phyloP scores from a whole-genome alignment of 2,113 vertebrate genomes.

The Antigone vipio region DNA sequence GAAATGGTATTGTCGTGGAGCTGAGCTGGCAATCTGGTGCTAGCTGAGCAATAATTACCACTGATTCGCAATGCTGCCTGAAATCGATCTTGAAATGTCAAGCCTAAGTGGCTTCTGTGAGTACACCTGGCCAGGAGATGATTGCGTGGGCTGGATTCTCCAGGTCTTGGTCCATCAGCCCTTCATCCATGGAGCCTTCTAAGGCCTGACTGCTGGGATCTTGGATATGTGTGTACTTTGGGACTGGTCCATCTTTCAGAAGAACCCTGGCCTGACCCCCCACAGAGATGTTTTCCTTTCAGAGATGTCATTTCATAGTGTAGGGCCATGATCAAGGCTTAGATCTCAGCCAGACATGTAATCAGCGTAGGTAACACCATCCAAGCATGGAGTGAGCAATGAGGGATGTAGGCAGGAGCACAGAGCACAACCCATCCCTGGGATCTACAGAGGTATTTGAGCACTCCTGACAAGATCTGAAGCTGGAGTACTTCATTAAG shows the following conservation, averaged over 20 bases:
- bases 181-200: background rate
- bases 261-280: background rate
- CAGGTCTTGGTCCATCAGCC: background rate
- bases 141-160: background rate
- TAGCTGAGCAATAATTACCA: background rate
- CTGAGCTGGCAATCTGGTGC: background rate
- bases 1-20: background rate
- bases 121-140: background rate
- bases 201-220: no score
- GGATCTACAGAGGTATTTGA: rapidly evolving
- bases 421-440: background rate
- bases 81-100: background rate
- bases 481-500: background rate
- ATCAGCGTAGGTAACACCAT: background rate
- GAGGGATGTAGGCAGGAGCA: rapidly evolving
- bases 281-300: background rate
- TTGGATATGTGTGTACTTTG: rapidly evolving
- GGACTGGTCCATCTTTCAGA: background rate
- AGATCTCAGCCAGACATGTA: background rate
- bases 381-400: rapidly evolving
- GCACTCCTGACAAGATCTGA: background rate
- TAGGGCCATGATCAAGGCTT: background rate
- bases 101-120: background rate
- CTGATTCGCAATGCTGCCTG: background rate
- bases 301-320: background rate